Evolutionary conservation across 2,888 invertebrate genomes (phyloP).

Genomic region (Cristatella mucedo): DNA sequence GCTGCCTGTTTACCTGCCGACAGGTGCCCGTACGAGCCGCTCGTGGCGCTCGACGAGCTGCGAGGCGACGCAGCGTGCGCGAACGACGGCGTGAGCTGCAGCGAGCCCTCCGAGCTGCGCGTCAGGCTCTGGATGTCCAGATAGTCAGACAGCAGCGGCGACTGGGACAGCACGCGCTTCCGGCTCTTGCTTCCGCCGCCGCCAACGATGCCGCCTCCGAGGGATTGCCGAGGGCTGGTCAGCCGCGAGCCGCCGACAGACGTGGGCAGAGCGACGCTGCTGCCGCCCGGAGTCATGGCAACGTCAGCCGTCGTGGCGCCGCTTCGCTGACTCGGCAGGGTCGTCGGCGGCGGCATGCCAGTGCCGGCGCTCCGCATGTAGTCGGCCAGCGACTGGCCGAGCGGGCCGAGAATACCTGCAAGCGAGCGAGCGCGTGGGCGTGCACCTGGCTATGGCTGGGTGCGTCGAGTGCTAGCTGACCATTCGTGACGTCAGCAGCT

Average conservation of each 20-base stretch:
- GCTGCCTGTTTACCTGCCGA: conserved; percentile 84
- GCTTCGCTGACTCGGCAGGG: no score
- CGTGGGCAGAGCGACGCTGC: conserved; percentile 68
- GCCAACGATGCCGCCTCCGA: conserved; percentile 22
- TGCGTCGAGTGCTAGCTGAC: no score
- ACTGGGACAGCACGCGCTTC: conserved; percentile 76
- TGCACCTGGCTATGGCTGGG: no score
- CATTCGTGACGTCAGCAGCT: no score
- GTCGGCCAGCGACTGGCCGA: no score
- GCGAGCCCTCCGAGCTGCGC: conserved; percentile 73
- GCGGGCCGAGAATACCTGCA: no score
- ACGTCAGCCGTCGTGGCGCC: conserved; percentile 38
- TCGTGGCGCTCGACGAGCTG: conserved; percentile 48
- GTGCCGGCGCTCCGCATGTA: no score
- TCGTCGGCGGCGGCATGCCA: conserved; percentile 42
- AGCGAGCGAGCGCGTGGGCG: no score
- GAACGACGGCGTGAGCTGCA: conserved; percentile 39
- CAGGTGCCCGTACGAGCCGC: conserved; percentile 88
- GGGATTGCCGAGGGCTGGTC: conserved; percentile 50
- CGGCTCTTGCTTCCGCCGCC: no score
- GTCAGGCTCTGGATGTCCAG: conserved; percentile 90
- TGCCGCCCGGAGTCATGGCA: conserved; percentile 52
- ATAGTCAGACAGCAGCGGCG: conserved; percentile 80
- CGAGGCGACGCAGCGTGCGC: conserved; percentile 20
- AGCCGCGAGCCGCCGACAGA: conserved; percentile 65